Evolutionary conservation across 2,888 invertebrate species (phyloP), one percentile per base, ranked within the genome.

Genomic region (Pheosia tremula): DNA sequence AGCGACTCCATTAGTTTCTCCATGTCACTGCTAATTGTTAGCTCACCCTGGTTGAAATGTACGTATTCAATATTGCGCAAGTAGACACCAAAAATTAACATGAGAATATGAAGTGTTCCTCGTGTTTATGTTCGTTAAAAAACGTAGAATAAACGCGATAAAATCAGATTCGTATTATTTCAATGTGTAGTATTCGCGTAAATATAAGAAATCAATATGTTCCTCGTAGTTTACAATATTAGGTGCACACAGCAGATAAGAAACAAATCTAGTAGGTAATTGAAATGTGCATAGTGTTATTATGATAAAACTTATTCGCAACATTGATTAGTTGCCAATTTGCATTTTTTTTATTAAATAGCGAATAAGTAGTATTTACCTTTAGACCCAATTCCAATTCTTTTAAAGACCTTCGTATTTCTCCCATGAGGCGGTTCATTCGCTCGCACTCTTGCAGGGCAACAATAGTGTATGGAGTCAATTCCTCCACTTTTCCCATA

Each of bases 401-500:
- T 75, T 95, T 95, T 6, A 99, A 93, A 0, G 98, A 97, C 43
- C 97, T 92, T 60, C 95, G 95, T 66, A 99, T 95, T 88, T 98
- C 98, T 3, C 95, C 92, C 82, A 97, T 97, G 7, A 99, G 95
- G 49, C 94, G 95, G 86, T 99, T 99, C 98, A 99, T 98, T 53
- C 98, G 95, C 87, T 99, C 98, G 85, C 98, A 98, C 88, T 99
- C 99, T 71, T 99, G 98, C 76, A 98, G 95, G 0, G 97, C 97
- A 0, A 99, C 99, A 59, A 98, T 98, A 0, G 97, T 97, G 84
- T 96, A 99, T 0, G 99, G 99, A 3, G 97, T 98, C 67, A 97
- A 94, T 78, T 99, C 98, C 86, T 98, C 98, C 4, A 96, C 96
- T 85, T 97, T 97, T 1, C 95, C 95, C 96, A 97, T 96, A 80